Percentiles rank a stretch among this genome's conserved stretches.
phyloP scores from a whole-genome alignment of 2,797 vertebrate species.

The Nyctalus aviator region DNA sequence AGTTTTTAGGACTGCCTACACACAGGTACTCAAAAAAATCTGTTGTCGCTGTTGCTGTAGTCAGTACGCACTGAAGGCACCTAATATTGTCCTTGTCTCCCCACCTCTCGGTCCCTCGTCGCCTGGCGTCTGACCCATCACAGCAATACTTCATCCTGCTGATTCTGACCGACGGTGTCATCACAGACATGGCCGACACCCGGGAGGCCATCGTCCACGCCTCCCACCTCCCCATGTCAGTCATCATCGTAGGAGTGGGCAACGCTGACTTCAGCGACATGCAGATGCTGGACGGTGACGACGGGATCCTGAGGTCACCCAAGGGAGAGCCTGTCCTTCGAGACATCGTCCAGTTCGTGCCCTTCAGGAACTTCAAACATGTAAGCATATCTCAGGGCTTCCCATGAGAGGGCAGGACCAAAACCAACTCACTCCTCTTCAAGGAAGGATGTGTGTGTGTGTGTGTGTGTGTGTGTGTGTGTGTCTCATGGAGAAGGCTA shows the following conservation, averaged over 20 bases:
- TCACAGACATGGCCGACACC: constrained; percentile 99
- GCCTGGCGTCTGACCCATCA: not conserved
- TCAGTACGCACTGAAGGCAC: not conserved
- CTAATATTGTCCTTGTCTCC: constrained; percentile 42
- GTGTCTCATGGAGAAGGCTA: not conserved
- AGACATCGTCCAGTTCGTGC: constrained; percentile 99
- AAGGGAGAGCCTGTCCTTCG: constrained; percentile 98
- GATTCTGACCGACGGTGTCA: constrained; percentile 98
- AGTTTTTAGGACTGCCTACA: not conserved
- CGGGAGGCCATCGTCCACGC: constrained; percentile 98
- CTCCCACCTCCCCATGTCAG: constrained; percentile 98
- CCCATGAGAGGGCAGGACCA: not conserved
- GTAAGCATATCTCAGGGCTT: constrained; percentile 87
- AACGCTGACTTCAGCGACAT: constrained; percentile 99
- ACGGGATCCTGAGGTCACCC: constrained; percentile 97
- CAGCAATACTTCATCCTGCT: constrained; percentile 99
- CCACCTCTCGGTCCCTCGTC: rapidly evolving
- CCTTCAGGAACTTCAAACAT: constrained; percentile 99
- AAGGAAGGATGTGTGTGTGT: not conserved
- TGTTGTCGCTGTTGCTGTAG: not conserved
- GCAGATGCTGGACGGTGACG: constrained; percentile 98
- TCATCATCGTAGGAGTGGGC: constrained; percentile 98
- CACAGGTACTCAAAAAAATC: not conserved
- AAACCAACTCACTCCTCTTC: not conserved
- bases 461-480: too few species aligned